Base-by-base conservation (phyloP, 23 tunicate species). In the Styela plicata region DNA sequence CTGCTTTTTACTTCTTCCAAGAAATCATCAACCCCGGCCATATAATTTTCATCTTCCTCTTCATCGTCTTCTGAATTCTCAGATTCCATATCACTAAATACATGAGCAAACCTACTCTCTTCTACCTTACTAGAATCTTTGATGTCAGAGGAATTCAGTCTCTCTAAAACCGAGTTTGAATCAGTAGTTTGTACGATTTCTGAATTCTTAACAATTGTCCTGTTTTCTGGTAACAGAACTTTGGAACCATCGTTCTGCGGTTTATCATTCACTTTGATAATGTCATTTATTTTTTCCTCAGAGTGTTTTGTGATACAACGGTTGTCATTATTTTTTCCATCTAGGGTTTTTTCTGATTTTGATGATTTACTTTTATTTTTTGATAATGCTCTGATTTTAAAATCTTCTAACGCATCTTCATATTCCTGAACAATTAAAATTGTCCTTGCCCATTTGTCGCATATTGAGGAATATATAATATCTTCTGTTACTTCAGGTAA, bases 401-500 rank as follows among this genome's bases (percentile, higher is more conserved):
- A 37, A 24, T 78, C 68, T 31, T 82, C 75, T 33, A 68, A 19
- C 26, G 86, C 86, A 73, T 91, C 86, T 19, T 83, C 70, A 29
- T 86, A 74, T 52, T 86, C 90, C 20, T 82, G 82, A 24, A 91
- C 34, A 67, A 91, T 31, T 53, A 91, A 31, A 24, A 91, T 66
- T 26, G 97, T 86, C 52, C 79, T 82, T 36, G 97, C 89, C 87
- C 87, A 91, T 63, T 91, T 86, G 33, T 79, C 90, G 67, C 75
- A 69, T 57, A 91, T 24, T 7, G 87, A 86, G 5, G 97, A 82
- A 70, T 91, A 91, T 36, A 91, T 91, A 66, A 91, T 78, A 76
- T 91, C 97, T 57, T 91, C 87, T 35, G 97, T 91, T 22, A 91
- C 87, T 69, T 91, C 97, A 69, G 90, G 84, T 2, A 91, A 82